These are phyloP conservation scores for Tolmerus cingulatus DNA, from an alignment of 2,888 invertebrate genomes.

Conservation along the genomic window DNA sequence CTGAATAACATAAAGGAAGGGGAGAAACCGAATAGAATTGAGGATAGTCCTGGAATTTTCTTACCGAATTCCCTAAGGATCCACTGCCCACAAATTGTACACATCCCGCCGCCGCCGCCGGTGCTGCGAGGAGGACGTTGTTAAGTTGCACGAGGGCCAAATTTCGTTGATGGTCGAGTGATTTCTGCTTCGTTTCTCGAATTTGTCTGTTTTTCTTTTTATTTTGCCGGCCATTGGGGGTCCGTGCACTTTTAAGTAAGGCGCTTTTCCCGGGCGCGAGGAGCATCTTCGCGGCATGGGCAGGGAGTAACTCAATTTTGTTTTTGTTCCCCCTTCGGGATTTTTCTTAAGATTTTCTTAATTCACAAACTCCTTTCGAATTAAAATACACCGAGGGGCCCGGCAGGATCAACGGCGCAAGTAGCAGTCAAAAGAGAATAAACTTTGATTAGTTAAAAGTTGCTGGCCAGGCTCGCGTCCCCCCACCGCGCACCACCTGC, in stretches of 20 bases:
- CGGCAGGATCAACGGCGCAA: neutral
- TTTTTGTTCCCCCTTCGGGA: constrained; percentile 7
- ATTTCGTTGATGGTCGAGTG: constrained; percentile 46
- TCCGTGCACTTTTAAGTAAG: constrained; percentile 4
- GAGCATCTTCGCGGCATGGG: neutral
- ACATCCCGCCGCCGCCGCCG: neutral
- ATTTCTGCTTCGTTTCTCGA: constrained; percentile 46
- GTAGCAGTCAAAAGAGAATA: constrained; percentile 42
- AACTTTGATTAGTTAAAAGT: constrained; percentile 43
- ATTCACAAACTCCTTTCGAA: constrained; percentile 40
- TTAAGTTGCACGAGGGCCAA: constrained; percentile 41
- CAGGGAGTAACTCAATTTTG: constrained; percentile 28
- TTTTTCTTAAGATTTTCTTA: constrained; percentile 40
- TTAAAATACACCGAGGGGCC: constrained; percentile 19
- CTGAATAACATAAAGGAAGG: constrained; percentile 35
- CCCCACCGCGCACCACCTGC: neutral
- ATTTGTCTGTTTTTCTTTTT: constrained; percentile 19
- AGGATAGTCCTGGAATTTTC: constrained; percentile 11
- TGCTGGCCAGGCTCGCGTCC: neutral
- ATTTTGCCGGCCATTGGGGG: neutral
- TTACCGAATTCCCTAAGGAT: constrained; percentile 19
- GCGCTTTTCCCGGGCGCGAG: neutral
- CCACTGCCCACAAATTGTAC: constrained; percentile 13
- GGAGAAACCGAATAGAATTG: constrained; percentile 9
- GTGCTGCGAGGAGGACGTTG: constrained; percentile 3